phyloP scores from a whole-genome alignment of 2,113 vertebrate species.

The Nannobrachium achirus region DNA sequence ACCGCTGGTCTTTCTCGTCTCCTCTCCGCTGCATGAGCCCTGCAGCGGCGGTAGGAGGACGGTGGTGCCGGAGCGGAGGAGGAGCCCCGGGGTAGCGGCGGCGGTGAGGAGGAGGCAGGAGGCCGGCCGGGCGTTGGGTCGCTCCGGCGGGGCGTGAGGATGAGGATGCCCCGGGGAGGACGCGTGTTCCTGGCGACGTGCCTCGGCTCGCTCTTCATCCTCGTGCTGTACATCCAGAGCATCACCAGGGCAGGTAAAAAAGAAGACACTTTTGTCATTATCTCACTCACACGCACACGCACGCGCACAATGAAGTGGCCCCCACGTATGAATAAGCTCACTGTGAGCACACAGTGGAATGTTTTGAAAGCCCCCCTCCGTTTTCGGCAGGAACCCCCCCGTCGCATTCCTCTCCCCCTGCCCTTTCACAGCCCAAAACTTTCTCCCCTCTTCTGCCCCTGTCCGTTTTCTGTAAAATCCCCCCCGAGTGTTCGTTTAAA shows the following conservation, averaged over 20 bases:
- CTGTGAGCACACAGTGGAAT: slow-evolving; percentile 60
- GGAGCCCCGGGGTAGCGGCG: too few relatives aligned
- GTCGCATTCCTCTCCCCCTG: slow-evolving; percentile 58
- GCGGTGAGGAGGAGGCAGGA: slow-evolving; percentile 21
- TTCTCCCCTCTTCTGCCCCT: slow-evolving; percentile 29
- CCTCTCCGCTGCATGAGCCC: too few relatives aligned
- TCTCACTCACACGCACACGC: too few relatives aligned
- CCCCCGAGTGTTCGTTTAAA: slow-evolving; percentile 18
- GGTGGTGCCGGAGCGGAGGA: too few relatives aligned
- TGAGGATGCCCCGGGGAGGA: slow-evolving; percentile 76
- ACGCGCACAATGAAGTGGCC: slow-evolving; percentile 34
- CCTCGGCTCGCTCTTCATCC: slow-evolving; percentile 77
- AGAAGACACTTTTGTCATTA: slow-evolving; percentile 16
- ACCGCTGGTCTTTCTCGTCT: not conserved
- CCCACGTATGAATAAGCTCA: slow-evolving; percentile 63
- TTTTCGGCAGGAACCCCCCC: slow-evolving; percentile 27
- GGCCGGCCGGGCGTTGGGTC: slow-evolving; percentile 19
- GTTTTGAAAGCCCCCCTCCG: slow-evolving; percentile 65
- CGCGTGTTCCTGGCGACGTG: slow-evolving; percentile 78
- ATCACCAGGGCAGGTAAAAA: slow-evolving; percentile 73
- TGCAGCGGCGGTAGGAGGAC: too few relatives aligned
- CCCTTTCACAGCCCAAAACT: slow-evolving; percentile 32
- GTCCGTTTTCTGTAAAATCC: not conserved
- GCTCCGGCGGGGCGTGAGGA: slow-evolving; percentile 61
- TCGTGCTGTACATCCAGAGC: slow-evolving; percentile 80